Conservation (phyloP, 2,113 vertebrate genomes). For the Hipposideros armiger region DNA sequence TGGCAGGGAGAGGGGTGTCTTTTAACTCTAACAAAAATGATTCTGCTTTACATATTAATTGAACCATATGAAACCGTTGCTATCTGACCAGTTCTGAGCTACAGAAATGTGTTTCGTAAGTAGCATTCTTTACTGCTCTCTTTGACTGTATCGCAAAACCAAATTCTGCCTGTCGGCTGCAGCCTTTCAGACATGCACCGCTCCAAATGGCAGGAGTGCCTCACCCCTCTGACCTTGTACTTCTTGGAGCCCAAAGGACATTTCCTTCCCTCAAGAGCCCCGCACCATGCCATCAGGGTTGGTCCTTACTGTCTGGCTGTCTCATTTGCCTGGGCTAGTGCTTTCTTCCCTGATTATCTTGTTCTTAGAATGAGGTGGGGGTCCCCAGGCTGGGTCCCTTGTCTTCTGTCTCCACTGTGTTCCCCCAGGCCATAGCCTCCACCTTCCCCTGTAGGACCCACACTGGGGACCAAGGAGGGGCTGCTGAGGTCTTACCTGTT, state of each 20-base stretch:
- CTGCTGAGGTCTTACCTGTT: background rate
- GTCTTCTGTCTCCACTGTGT: background rate
- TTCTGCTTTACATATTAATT: background rate
- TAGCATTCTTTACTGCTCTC: background rate
- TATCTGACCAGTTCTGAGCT: background rate
- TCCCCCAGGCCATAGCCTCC: background rate
- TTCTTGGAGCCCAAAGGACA: background rate
- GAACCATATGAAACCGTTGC: background rate
- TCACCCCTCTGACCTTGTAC: background rate
- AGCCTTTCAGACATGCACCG: background rate
- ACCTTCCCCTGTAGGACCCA: background rate
- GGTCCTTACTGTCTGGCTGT: background rate
- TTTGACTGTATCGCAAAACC: background rate
- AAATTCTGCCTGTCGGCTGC: background rate
- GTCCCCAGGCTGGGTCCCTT: too few relatives aligned
- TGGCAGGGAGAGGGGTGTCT: background rate
- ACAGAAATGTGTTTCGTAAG: background rate
- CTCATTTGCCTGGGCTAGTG: background rate
- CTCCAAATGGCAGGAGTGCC: background rate
- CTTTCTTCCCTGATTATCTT: background rate
- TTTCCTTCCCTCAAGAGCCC: background rate
- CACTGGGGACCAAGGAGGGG: background rate
- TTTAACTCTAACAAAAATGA: background rate
- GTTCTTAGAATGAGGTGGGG: background rate
- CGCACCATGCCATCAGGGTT: accelerated